phyloP scores from a whole-genome alignment of 2,113 vertebrate genomes.

The Vombatus ursinus region DNA sequence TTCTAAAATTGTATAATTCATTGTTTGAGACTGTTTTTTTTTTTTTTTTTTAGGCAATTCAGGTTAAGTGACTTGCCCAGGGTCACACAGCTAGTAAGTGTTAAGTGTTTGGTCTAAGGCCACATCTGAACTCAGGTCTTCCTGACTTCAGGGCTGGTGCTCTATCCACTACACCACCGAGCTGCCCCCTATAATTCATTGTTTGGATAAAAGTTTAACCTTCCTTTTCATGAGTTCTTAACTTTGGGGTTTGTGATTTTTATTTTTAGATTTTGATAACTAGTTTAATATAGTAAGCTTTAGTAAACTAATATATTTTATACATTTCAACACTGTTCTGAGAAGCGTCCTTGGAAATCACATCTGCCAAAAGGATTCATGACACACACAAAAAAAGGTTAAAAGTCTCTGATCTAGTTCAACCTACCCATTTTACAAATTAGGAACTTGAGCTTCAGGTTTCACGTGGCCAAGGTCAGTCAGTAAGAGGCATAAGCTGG shows the following conservation, averaged over 20 bases:
- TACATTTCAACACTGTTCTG: neutral
- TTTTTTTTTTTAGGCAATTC: too few species aligned
- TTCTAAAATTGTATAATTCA: neutral
- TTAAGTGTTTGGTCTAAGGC: too few species aligned
- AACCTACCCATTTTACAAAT: neutral
- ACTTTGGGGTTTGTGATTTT: neutral
- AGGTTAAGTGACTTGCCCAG: too few species aligned
- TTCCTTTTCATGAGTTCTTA: neutral
- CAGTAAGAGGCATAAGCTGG: neutral
- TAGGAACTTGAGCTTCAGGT: neutral
- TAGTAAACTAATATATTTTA: neutral
- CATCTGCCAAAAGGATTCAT: neutral
- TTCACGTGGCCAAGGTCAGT: neutral
- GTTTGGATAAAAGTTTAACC: neutral
- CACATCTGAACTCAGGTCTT: too few species aligned
- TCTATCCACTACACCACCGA: too few species aligned
- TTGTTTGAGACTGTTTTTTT: too few species aligned
- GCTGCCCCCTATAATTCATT: too few species aligned
- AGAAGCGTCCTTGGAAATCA: neutral
- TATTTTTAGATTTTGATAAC: neutral
- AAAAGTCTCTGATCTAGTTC: neutral
- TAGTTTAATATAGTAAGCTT: neutral
- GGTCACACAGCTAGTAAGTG: too few species aligned
- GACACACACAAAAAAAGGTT: neutral
- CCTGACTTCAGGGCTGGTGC: too few species aligned